These are phyloP conservation scores for Tokudaia tokunoshimensis DNA, from an alignment of 2,797 vertebrate genomes.

Conservation along the genomic window DNA sequence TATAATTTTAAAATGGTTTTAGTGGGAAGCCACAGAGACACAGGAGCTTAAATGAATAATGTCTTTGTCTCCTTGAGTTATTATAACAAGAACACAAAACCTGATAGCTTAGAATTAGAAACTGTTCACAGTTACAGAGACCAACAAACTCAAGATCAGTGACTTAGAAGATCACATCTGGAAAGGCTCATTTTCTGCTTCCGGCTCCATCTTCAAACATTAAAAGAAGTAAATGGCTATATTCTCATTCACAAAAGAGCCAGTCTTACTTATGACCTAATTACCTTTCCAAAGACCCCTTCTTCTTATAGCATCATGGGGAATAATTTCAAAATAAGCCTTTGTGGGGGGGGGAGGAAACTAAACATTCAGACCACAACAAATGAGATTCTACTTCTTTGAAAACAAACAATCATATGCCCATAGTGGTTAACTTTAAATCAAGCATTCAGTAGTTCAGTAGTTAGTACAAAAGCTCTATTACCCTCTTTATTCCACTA, in stretches of 20 bases:
- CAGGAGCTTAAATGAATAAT: neutral
- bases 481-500: neutral
- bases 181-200: neutral
- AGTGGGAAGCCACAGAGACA: slow-evolving; percentile 39
- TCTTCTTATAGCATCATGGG: neutral
- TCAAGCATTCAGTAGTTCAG: neutral
- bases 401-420: neutral
- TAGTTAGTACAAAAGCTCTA: neutral
- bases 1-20: slow-evolving; percentile 43
- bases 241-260: neutral
- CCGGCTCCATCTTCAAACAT: neutral
- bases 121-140: neutral
- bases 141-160: neutral
- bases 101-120: neutral
- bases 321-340: neutral
- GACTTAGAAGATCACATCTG: neutral
- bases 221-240: neutral
- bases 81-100: neutral
- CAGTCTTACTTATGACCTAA: neutral
- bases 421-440: neutral
- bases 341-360: neutral
- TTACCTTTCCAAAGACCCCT: neutral
- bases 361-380: neutral
- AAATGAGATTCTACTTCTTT: neutral
- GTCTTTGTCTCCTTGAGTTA: neutral